phyloP scores from a whole-genome alignment of 2,888 invertebrate genomes.

The Acrocera orbiculus region DNA sequence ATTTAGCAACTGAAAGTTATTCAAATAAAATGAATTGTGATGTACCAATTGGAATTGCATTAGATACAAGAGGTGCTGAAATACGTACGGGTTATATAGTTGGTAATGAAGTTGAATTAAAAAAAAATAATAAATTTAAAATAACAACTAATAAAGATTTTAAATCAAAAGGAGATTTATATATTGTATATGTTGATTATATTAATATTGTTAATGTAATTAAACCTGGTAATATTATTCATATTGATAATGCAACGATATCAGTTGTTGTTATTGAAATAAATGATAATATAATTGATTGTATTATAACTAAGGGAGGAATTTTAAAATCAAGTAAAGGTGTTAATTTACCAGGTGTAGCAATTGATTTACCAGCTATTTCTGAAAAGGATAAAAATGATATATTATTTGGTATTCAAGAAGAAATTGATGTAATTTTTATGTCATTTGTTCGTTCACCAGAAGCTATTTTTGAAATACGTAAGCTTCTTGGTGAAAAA shows the following conservation, averaged over 20 bases:
- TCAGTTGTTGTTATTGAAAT: conserved; percentile 61
- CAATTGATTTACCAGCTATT: conserved; percentile 82
- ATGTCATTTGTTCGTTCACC: conserved; percentile 86
- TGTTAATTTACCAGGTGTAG: conserved; percentile 77
- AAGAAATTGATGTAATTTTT: conserved; percentile 66
- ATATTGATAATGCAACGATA: conserved; percentile 83
- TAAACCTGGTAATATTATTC: conserved; percentile 59
- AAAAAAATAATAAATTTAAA: too few species aligned
- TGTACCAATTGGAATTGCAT: too few species aligned
- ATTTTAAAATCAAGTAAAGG: conserved; percentile 79
- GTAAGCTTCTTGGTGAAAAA: conserved; percentile 57
- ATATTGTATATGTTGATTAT: conserved; percentile 67
- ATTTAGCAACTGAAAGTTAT: too few species aligned
- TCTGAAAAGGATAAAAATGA: conserved; percentile 84
- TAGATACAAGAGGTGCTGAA: too few species aligned
- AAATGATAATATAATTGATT: conserved; percentile 38
- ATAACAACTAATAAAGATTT: too few species aligned
- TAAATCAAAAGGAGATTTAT: conserved; percentile 51
- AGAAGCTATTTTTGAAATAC: conserved; percentile 58
- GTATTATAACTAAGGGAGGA: conserved; percentile 82
- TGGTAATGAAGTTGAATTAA: too few species aligned
- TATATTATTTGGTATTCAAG: conserved; percentile 65
- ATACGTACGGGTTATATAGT: too few species aligned
- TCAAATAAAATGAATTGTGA: too few species aligned
- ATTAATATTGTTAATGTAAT: conserved; percentile 77